phyloP scores from a whole-genome alignment of 2,888 invertebrate genomes.

The Conops quadrifasciatus region DNA sequence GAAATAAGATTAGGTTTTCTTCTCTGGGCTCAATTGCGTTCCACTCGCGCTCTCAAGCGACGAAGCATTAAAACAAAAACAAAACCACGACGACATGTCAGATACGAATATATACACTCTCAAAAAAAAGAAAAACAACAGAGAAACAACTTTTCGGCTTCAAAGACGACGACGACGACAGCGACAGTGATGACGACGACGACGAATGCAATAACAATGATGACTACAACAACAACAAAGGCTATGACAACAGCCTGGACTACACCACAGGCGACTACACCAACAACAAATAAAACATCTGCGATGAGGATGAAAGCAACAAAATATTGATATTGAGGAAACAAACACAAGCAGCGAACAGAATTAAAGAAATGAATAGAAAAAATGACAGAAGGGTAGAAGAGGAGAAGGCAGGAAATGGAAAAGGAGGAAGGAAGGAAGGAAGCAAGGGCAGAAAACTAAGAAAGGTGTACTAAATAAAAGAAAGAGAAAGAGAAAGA shows the following conservation, averaged over 20 bases:
- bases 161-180: neutral
- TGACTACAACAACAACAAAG: conserved; percentile 37
- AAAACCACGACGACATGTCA: conserved; percentile 10
- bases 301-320: neutral
- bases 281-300: conserved; percentile 8
- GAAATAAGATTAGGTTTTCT: neutral
- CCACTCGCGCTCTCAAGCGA: conserved; percentile 37
- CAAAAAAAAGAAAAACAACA: conserved; percentile 20
- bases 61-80: conserved; percentile 35
- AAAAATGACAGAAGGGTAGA: neutral
- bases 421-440: conserved; percentile 7
- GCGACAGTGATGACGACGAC: neutral
- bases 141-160: neutral
- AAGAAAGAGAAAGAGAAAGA: conserved; percentile 3
- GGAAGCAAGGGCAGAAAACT: conserved; percentile 18
- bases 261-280: neutral
- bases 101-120: conserved; percentile 12
- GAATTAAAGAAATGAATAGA: no score
- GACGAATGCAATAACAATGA: conserved; percentile 25
- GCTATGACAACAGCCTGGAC: conserved; percentile 26
- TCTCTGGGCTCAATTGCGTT: conserved; percentile 3
- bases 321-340: no score
- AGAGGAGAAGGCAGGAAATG: conserved; percentile 9
- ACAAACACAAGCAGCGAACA: neutral
- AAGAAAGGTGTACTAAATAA: neutral